Conservation (phyloP, 2,888 invertebrate species). For the Kryphioiulus occultus region DNA sequence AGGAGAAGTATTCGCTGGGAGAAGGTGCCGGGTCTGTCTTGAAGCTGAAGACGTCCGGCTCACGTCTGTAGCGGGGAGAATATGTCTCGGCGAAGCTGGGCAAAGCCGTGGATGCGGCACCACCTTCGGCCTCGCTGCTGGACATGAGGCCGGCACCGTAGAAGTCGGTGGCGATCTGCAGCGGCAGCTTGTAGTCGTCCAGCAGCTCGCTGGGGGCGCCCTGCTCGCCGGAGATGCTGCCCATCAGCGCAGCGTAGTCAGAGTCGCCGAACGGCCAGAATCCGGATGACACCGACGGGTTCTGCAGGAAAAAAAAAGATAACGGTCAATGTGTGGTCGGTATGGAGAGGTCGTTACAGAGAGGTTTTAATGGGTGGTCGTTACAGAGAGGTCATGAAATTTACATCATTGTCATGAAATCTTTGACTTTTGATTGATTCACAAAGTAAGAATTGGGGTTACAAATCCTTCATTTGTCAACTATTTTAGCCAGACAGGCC, state of each 20-base stretch:
- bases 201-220: neutral
- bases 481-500: too few species aligned
- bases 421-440: too few species aligned
- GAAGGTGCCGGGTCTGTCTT: conserved; percentile 61
- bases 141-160: neutral
- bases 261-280: conserved; percentile 46
- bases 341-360: too few species aligned
- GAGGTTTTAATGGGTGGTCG: too few species aligned
- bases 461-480: too few species aligned
- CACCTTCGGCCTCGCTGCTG: neutral
- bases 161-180: neutral
- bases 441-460: too few species aligned
- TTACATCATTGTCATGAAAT: too few species aligned
- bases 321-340: too few species aligned
- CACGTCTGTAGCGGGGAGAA: conserved; percentile 72
- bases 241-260: conserved; percentile 48
- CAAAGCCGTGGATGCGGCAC: neutral
- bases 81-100: conserved; percentile 56
- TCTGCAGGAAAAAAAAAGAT: too few species aligned
- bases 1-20: conserved; percentile 52
- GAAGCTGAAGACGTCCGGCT: conserved; percentile 69
- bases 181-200: conserved; percentile 42
- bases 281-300: conserved; percentile 33
- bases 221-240: conserved; percentile 17
- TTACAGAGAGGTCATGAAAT: too few species aligned